These are phyloP conservation scores for Arctia plantaginis DNA, from an alignment of 2,888 invertebrate genomes.

Conservation along the genomic window DNA sequence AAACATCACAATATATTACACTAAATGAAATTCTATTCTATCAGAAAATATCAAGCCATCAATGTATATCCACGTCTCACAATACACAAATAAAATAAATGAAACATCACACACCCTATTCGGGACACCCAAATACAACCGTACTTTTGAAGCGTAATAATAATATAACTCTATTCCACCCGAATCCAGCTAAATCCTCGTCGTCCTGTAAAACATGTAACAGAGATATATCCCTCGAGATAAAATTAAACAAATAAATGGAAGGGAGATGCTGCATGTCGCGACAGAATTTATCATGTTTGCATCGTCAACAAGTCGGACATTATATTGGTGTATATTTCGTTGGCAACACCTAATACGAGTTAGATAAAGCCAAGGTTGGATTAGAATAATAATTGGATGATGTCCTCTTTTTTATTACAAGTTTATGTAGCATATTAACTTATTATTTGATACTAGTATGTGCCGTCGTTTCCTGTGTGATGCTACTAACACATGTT, in stretches of 20 bases:
- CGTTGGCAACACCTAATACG: neutral
- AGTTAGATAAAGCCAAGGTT: neutral
- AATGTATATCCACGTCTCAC: neutral
- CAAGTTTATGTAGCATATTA: neutral
- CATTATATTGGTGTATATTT: constrained; percentile 29
- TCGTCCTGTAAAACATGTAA: constrained; percentile 40
- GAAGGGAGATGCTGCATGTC: constrained; percentile 8
- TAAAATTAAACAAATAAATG: constrained; percentile 47
- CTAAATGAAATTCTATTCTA: neutral
- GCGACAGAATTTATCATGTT: constrained; percentile 40
- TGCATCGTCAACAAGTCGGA: constrained; percentile 53
- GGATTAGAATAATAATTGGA: neutral
- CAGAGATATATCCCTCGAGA: constrained; percentile 26
- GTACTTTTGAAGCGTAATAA: constrained; percentile 20
- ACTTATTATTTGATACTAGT: neutral
- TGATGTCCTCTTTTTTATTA: neutral
- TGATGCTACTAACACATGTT: neutral
- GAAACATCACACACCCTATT: neutral
- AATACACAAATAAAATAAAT: neutral
- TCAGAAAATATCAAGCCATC: neutral
- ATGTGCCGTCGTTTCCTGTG: neutral
- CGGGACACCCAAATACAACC: neutral
- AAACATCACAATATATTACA: too few relatives aligned
- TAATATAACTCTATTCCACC: constrained; percentile 30
- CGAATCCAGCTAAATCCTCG: constrained; percentile 35